These are phyloP conservation scores for Portevinia maculata DNA, from an alignment of 2,888 invertebrate genomes.

Conservation along the genomic window DNA sequence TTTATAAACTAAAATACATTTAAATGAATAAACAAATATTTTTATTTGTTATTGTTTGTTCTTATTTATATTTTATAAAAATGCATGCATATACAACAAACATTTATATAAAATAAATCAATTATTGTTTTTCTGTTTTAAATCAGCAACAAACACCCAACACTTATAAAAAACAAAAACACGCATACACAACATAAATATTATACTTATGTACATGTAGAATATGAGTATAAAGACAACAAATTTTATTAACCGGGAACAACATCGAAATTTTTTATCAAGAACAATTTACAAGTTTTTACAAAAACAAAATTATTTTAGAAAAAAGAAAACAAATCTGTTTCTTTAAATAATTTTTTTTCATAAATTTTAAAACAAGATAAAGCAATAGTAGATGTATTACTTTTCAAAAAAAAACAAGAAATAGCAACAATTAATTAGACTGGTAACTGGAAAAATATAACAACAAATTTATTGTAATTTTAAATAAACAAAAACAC, in stretches of 20 bases:
- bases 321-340: slow-evolving; percentile 10
- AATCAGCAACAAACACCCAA: neutral
- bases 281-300: slow-evolving; percentile 60
- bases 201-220: slow-evolving; percentile 15
- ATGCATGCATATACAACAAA: slow-evolving; percentile 42
- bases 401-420: slow-evolving; percentile 38
- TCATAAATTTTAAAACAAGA: slow-evolving; percentile 74
- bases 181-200: slow-evolving; percentile 58
- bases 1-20: slow-evolving; percentile 48
- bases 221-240: slow-evolving; percentile 25
- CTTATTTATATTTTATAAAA: slow-evolving; percentile 2
- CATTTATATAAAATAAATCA: slow-evolving; percentile 16
- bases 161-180: slow-evolving; percentile 34
- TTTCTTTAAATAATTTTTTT: slow-evolving; percentile 75
- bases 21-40: slow-evolving; percentile 15
- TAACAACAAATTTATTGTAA: slow-evolving; percentile 48
- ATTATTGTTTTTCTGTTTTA: slow-evolving; percentile 3
- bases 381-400: slow-evolving; percentile 70
- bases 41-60: slow-evolving; percentile 6
- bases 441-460: slow-evolving; percentile 63
- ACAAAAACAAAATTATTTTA: slow-evolving; percentile 11
- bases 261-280: slow-evolving; percentile 75
- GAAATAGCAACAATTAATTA: slow-evolving; percentile 69
- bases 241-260: slow-evolving; percentile 66
- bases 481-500: slow-evolving; percentile 13